Base-by-base conservation (phyloP, 1,140 invertebrate genomes). In the Lasaia peninsularis region DNA sequence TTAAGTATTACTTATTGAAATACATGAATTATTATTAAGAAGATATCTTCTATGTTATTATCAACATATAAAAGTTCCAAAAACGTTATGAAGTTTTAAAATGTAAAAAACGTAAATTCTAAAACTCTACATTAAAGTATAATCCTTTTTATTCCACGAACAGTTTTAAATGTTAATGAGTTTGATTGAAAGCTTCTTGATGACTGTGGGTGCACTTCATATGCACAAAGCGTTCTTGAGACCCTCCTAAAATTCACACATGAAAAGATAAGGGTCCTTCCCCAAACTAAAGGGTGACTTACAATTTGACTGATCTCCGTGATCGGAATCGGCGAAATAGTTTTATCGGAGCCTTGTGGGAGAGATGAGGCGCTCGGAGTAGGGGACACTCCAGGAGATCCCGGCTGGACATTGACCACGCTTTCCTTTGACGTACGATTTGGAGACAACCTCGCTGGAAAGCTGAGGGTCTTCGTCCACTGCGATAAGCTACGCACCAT, bases 391-490 rank as follows among this genome's bases (percentile, higher is more conserved):
- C 85, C 87, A 6, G 86, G 82, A 37, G 77, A 83, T 52, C 85
- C 81, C 2, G 84, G 83, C 67, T 90, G 88, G 52, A 91, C 89
- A 67, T 90, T 91, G 52, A 89, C 90, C 58, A 91, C 90, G 85
- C 91, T 91, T 81, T 94, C 93, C 89, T 94, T 94, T 18, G 92
- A 92, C 34, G 92, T 92, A 68, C 94, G 92, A 77, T 95, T 94
- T 0, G 95, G 94, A 52, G 94, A 95, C 67, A 95, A 90, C 78
- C 95, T 91, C 69, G 94, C 93, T 59, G 95, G 95, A 80, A 96
- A 96, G 90, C 94, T 95, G 75, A 96, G 89, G 64, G 95, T 96
- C 91, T 96, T 96, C 71, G 95, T 96, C 95, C 95, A 96, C 91
- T 95, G 94, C 49, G 94, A 93, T 71, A 96, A 84, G 89, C 94